Evolutionary conservation across 92 coral and sea anemone species (phyloP), one percentile per base, ranked within the genome.

Genomic region (Siderastrea radians): DNA sequence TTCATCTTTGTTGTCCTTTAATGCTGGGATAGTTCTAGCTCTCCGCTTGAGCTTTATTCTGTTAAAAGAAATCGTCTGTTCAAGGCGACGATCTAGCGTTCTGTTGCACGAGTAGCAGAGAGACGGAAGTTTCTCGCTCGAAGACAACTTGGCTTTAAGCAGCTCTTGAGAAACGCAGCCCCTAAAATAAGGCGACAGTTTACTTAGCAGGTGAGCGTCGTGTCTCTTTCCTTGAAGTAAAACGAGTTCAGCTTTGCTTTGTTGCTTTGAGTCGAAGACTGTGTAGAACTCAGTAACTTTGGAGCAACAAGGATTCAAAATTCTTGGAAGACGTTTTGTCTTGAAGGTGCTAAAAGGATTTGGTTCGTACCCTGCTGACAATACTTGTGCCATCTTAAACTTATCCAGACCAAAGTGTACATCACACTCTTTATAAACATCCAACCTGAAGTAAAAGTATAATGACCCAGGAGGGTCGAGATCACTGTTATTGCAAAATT

Each of bases 21-120:
- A 1, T 49, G 1, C 10, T 17, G 75, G 63, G 13, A 80, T 3
- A 65, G 84, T 57, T 72, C 94, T 77, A 65, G 84, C 63, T 72
- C 94, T 77, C 70, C 96, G 65, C 70, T 90, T 88, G n/a, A 94
- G 87, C 72, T 86, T 86, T 68, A 94, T 94, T 67, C 96, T 77
- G 62, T 94, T 89, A 2, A 68, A 68, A 10, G 96, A 79, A 57
- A 94, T 79, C 6, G 96, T 94, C 64, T 79, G 68, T 61, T 94
- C 96, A 58, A 88, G 93, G 19, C 96, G 86, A 47, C 87, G 75
- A 48, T 90, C 87, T 68, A 94, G 72, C 59, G 69, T 80, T 51
- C 85, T 79, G 19, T 82, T 72, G 50, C 91, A 76, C n/a, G 80
- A 70, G 47, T 5, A 26, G 70, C 87, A 83, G 15, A 80, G 84